Conservation (phyloP, 2,797 vertebrate genomes). For the Scolopax rusticola region DNA sequence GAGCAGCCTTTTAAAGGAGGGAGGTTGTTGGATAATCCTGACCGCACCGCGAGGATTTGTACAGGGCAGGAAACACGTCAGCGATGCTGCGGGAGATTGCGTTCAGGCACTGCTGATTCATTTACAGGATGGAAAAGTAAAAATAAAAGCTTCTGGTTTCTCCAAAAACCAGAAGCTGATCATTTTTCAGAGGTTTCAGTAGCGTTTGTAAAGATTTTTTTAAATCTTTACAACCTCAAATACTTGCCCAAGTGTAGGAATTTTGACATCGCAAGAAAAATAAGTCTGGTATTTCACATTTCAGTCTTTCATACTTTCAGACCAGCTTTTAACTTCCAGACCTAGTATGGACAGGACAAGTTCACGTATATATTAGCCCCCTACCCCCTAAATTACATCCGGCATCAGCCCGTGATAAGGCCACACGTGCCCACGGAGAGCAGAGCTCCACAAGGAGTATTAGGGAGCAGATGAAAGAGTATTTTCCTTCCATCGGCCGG, state of each 20-base stretch:
- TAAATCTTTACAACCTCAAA: not conserved
- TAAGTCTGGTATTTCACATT: not conserved
- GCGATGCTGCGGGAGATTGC: not conserved
- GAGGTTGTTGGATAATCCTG: not conserved
- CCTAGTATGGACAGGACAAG: fast-evolving
- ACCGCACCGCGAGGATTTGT: not conserved
- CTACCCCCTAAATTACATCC: not conserved
- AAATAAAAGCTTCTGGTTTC: not conserved
- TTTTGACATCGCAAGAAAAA: not conserved
- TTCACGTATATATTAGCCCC: not conserved
- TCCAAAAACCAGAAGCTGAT: not conserved
- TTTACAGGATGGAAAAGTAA: not conserved
- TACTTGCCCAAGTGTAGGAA: not conserved
- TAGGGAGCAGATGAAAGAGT: not conserved
- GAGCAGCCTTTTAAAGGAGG: not conserved
- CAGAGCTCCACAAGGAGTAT: not conserved
- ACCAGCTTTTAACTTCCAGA: not conserved
- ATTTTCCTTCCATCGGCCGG: not conserved
- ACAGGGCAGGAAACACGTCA: not conserved
- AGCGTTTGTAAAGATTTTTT: not conserved
- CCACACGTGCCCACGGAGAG: not conserved
- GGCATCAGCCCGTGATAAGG: fast-evolving
- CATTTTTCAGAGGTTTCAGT: not conserved
- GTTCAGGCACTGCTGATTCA: not conserved
- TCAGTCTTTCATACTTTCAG: not conserved